Evolutionary conservation across 2,888 invertebrate species (phyloP), one percentile per base, ranked within the genome.

Genomic region (Caenorhabditis sulstoni): DNA sequence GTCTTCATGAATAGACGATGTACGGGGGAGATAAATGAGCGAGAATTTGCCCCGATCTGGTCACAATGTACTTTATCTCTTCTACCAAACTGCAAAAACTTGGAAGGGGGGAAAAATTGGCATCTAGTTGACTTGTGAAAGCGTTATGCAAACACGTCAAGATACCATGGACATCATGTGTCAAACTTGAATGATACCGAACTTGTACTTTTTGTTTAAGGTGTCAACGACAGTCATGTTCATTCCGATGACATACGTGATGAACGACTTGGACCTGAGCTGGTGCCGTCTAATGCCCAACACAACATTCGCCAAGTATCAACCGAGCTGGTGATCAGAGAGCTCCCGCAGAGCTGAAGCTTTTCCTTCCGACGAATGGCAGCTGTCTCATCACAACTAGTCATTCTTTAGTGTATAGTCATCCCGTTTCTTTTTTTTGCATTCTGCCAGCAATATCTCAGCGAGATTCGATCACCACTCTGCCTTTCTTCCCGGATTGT

Each of bases 241-340:
- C 37, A 65, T 85, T 16, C 87, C 86, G 37, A 87, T 89, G 87
- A 84, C 85, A 20, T 84, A 80, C 45, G 83, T 85, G 35, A 84
- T 86, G 80, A 82, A 87, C 58, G 84, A 89, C 67, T 57, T 89
- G 71, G 88, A 88, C 74, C 45, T 82, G 35, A 87, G 85, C 45
- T 88, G 88, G 88, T 86, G 86, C 50, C 71, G 79, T 9, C 79
- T 86, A 55, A 75, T 76, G 65, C 79, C 81, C 45, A 78, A 84
- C 62, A 78, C 81, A 8, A 77, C 81, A 0, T 79, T 86, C 37
- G 74, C 79, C 16, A 73, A 71, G 41, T 86, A 79, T 50, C 86
- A 86, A 55, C 86, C 86, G 1, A 81, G 47, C 44, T 86, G 86
- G 86, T 82, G 68, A 77, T 44, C 29, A 29, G 29, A 29, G 22